A percentile compares a stretch with the other conserved stretches of the same genome.
Evolutionary conservation across 1,140 invertebrate genomes (phyloP).

Genomic region (Steinernema feltiae): DNA sequence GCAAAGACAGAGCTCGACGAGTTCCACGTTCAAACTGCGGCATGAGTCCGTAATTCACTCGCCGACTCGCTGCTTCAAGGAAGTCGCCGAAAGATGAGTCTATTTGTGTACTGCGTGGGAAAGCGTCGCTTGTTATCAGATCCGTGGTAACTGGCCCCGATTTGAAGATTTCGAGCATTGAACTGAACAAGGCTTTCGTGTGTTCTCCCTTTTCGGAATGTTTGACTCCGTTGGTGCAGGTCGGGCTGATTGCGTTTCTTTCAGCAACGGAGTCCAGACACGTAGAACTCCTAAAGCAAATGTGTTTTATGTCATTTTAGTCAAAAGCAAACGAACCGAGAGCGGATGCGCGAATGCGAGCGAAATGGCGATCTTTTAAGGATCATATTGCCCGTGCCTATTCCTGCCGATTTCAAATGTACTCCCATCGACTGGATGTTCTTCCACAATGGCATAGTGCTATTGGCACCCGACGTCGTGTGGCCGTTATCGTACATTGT

Average conservation of each 20-base stretch:
- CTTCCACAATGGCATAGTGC: conserved; percentile 34
- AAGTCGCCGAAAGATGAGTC: neutral
- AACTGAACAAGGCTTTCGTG: neutral
- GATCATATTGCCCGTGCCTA: conserved; percentile 40
- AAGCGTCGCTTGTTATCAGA: neutral
- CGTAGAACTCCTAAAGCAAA: neutral
- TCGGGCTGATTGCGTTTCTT: neutral
- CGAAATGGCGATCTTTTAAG: conserved; percentile 36
- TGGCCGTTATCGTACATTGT: conserved; percentile 32
- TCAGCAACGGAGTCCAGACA: neutral
- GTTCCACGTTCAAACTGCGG: neutral
- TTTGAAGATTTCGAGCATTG: neutral
- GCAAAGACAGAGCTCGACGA: neutral
- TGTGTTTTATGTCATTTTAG: neutral
- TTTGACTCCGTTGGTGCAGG: neutral
- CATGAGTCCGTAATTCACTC: neutral
- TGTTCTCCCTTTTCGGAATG: neutral
- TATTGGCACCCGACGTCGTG: conserved; percentile 24
- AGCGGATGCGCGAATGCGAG: conserved; percentile 35
- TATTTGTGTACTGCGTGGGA: neutral
- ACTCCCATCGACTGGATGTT: conserved; percentile 46
- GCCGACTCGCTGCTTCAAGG: neutral
- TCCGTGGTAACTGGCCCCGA: neutral
- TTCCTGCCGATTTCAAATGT: conserved; percentile 42
- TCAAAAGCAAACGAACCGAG: conserved; percentile 28